Base-by-base conservation (phyloP, 2,888 invertebrate genomes). In the Aethes cnicana region DNA sequence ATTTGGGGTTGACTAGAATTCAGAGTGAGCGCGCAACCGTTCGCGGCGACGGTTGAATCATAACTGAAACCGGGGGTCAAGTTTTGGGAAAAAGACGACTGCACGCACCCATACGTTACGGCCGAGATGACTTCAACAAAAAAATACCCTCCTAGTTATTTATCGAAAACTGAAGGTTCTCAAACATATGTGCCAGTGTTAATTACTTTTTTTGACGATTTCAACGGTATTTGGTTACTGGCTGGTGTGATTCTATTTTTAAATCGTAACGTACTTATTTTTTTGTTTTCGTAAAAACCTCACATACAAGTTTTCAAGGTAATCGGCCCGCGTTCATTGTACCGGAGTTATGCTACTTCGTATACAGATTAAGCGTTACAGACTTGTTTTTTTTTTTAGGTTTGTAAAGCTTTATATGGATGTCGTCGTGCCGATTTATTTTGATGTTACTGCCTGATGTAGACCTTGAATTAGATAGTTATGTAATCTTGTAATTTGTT, bases 1-100 rank as follows among this genome's bases (percentile, higher is more conserved):
- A 77, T 88, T 88, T 87, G 87, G 88, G 77, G 72, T 82, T 88
- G 88, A 89, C 89, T 89, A 89, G 88, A 89, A 77, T 74, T 73
- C 77, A 77, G 76, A 74, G 70, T 55, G 73, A 72, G 72, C 74
- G 77, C 64, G 77, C 87, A 77, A 81, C 87, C 85, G 86, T 72
- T 66, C 80, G 75, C 83, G 80, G 62, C 83, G 76, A 81, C 85
- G 81, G 83, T 68, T 77, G 83, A 75, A 80, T 74, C 84, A 86
- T 84, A 83, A 88, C 88, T 88, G 86, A 81, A 68, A 60, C 79
- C 65, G 79, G 78, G 74, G 84, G 84, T 84, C 84, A 84, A 81
- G 76, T 78, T 85, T 83, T 81, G 68, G 76, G 78, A 84, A 85
- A 81, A 77, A 77, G 70, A 66, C 64, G 73, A 72, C 74, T 74